phyloP scores from a whole-genome alignment of 2,888 invertebrate species.

The Drosophila testacea region DNA sequence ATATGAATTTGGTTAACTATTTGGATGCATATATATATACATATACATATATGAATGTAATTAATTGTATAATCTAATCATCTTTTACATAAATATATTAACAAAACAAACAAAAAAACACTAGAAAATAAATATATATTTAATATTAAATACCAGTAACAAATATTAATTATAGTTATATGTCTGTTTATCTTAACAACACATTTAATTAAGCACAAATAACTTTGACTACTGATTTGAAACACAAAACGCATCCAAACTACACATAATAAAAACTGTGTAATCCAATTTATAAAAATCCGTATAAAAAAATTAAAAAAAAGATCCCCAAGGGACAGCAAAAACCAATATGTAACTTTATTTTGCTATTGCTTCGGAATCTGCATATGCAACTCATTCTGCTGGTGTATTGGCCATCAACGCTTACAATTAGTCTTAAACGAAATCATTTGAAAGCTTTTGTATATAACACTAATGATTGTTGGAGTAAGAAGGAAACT shows the following conservation, averaged over 20 bases:
- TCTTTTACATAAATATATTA: constrained; percentile 36
- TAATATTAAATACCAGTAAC: constrained; percentile 41
- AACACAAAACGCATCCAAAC: constrained; percentile 46
- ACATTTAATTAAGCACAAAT: constrained; percentile 58
- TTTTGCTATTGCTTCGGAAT: background rate
- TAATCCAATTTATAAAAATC: constrained; percentile 71
- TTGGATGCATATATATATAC: constrained; percentile 49
- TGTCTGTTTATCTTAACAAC: constrained; percentile 51
- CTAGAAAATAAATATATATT: constrained; percentile 37
- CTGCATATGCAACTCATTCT: background rate
- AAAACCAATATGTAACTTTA: constrained; percentile 39
- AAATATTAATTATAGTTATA: constrained; percentile 43
- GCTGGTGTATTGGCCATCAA: no score
- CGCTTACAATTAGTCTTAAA: no score
- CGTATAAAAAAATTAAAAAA: constrained; percentile 65
- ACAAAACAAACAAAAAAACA: constrained; percentile 2
- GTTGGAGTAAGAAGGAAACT: no score
- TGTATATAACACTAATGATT: no score
- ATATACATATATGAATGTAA: constrained; percentile 46
- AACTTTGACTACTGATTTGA: constrained; percentile 53
- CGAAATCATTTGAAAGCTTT: no score
- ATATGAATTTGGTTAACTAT: constrained; percentile 54
- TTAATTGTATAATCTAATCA: constrained; percentile 52
- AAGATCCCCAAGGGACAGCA: constrained; percentile 81
- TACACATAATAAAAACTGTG: constrained; percentile 55